A percentile compares a stretch with the other conserved stretches of the same genome.
These are phyloP conservation scores for Pangasius mekongensis DNA, from an alignment of 2,797 vertebrate species.

Conservation along the genomic window DNA sequence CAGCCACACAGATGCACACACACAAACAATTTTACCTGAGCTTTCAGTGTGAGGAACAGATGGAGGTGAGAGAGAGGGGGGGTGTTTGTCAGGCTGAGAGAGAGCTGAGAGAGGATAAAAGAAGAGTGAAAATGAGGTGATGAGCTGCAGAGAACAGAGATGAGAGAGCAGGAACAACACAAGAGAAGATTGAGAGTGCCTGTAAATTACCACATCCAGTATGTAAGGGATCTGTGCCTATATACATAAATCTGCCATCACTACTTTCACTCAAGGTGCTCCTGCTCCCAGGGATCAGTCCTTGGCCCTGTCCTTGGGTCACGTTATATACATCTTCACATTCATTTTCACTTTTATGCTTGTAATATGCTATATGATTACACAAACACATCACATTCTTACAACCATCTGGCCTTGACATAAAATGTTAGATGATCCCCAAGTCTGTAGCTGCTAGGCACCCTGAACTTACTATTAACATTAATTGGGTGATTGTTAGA, in stretches of 20 bases:
- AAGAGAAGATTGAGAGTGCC: constrained; percentile 2
- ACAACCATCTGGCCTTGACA: neutral
- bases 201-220: neutral
- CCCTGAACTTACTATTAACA: neutral
- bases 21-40: constrained; percentile 4
- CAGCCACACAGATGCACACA: constrained; percentile 6
- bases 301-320: neutral
- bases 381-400: neutral
- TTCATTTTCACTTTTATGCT: neutral
- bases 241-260: neutral
- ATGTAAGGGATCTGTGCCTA: neutral
- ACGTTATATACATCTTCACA: neutral
- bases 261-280: neutral
- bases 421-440: neutral
- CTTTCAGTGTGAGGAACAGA: constrained; percentile 20
- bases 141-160: neutral
- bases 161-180: neutral
- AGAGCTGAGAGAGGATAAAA: constrained; percentile 29
- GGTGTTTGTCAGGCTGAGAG: neutral
- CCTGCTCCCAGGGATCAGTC: neutral
- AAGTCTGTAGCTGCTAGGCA: neutral
- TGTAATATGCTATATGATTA: neutral
- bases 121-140: constrained; percentile 11
- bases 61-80: constrained; percentile 32
- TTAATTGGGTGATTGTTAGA: neutral